Conservation (phyloP, 2,888 invertebrate genomes). For the Hyposoter didymator region DNA sequence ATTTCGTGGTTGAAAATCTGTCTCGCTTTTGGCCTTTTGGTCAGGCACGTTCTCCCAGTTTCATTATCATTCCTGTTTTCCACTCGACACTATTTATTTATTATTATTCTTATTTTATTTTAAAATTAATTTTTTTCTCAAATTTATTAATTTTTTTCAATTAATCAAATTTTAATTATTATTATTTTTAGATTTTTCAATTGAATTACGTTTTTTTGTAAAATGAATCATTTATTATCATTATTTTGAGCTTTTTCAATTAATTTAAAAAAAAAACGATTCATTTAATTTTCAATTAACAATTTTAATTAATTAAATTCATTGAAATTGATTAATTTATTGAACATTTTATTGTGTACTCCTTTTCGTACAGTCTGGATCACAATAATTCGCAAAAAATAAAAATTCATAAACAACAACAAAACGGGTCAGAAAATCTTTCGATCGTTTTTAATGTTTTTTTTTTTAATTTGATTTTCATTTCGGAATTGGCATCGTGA, state of each 20-base stretch:
- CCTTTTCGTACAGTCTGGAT: neutral
- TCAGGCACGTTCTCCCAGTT: slow-evolving; percentile 50
- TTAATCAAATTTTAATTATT: neutral
- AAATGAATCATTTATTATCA: too few species aligned
- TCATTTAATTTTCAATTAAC: too few species aligned
- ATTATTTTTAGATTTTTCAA: neutral
- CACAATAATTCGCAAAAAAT: neutral
- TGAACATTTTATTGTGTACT: neutral
- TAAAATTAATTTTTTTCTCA: neutral
- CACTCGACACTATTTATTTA: neutral
- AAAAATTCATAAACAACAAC: neutral
- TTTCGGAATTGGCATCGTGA: neutral
- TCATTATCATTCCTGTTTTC: slow-evolving; percentile 49
- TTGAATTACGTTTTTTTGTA: too few species aligned
- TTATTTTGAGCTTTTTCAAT: too few species aligned
- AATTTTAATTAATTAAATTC: neutral
- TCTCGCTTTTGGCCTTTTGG: slow-evolving; percentile 15
- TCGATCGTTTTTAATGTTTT: too few species aligned
- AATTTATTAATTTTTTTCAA: too few species aligned
- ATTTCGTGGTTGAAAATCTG: slow-evolving; percentile 41
- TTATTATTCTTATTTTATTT: slow-evolving; percentile 6
- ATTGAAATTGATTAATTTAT: too few species aligned
- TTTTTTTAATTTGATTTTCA: neutral
- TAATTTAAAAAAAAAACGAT: too few species aligned
- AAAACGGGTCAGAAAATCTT: neutral